Conservation (phyloP, 2,888 invertebrate species). For the Beris chalybata region DNA sequence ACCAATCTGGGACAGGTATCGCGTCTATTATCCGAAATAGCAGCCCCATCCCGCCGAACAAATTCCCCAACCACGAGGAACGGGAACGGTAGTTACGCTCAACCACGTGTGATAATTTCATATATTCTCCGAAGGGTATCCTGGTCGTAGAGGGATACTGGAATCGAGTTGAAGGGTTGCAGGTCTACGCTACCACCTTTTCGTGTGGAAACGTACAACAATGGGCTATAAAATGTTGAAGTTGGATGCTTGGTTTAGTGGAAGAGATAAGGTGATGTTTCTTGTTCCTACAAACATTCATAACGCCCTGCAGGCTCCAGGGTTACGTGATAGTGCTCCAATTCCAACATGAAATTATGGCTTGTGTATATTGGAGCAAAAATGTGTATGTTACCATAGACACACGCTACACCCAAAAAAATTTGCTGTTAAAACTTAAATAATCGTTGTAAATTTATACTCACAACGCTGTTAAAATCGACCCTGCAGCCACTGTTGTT, state of each 20-base stretch:
- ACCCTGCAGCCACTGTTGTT: too few species aligned
- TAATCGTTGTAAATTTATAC: too few species aligned
- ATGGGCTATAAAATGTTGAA: slow-evolving; percentile 14
- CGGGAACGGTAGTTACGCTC: not conserved
- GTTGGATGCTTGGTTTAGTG: slow-evolving; percentile 7
- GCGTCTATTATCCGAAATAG: not conserved
- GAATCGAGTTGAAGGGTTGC: not conserved
- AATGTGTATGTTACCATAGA: not conserved
- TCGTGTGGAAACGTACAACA: slow-evolving; percentile 20
- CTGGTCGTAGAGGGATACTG: not conserved
- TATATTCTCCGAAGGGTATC: not conserved
- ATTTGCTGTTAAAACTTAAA: too few species aligned
- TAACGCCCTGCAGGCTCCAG: not conserved
- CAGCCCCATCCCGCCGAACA: not conserved
- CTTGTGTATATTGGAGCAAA: slow-evolving; percentile 1
- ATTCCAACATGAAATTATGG: slow-evolving; percentile 24
- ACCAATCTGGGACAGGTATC: slow-evolving; percentile 4
- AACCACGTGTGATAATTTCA: not conserved
- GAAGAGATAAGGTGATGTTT: slow-evolving; percentile 20
- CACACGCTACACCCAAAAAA: too few species aligned
- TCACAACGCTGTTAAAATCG: too few species aligned
- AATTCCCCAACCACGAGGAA: not conserved
- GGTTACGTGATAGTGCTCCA: slow-evolving; percentile 22
- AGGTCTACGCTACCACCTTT: slow-evolving; percentile 6
- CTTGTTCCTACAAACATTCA: too few species aligned